phyloP scores from a whole-genome alignment of 2,888 invertebrate species.

The Amiota minor region DNA sequence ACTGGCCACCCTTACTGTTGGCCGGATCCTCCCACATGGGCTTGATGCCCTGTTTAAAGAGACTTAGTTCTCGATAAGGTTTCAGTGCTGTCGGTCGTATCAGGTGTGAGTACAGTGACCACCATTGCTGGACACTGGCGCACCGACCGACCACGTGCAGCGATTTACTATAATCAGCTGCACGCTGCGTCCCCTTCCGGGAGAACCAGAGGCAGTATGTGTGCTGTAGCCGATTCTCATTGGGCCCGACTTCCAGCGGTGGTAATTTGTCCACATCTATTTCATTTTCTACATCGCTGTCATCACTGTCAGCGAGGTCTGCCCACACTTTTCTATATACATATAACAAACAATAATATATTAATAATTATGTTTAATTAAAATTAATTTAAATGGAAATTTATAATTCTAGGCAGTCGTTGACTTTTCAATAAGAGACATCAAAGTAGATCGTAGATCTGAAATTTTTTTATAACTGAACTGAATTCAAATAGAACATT shows the following conservation, averaged over 20 bases:
- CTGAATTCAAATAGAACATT: neutral
- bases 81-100: constrained; percentile 91
- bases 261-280: constrained; percentile 76
- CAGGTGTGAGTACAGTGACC: constrained; percentile 95
- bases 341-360: neutral
- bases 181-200: constrained; percentile 75
- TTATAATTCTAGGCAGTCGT: neutral
- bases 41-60: constrained; percentile 97
- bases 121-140: constrained; percentile 97
- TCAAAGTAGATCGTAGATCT: neutral
- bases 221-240: constrained; percentile 94
- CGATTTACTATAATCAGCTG: constrained; percentile 75
- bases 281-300: constrained; percentile 79
- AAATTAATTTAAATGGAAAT: neutral
- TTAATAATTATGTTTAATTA: neutral
- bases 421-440: neutral
- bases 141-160: constrained; percentile 91
- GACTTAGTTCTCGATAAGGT: constrained; percentile 93
- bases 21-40: constrained; percentile 99
- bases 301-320: constrained; percentile 76
- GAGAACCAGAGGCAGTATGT: constrained; percentile 94
- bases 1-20: constrained; percentile 97
- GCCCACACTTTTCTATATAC: constrained; percentile 68
- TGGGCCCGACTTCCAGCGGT: constrained; percentile 83
- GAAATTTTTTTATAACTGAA: neutral